Conservation (phyloP, 1,140 invertebrate species). For the Trachelipus rathkii region DNA sequence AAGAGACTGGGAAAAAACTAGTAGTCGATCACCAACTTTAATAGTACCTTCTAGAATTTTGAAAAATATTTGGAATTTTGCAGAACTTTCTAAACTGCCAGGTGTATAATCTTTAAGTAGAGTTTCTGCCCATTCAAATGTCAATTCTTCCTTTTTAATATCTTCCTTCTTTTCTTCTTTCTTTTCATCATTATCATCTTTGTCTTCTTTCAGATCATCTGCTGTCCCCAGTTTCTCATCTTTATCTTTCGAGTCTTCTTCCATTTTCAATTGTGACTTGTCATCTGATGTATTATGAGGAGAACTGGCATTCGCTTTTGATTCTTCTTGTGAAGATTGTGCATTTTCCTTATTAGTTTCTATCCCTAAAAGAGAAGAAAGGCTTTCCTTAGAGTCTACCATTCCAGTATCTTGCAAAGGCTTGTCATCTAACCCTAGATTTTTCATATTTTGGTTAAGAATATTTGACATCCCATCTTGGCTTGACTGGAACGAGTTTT, state of each 20-base stretch:
- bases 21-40: conserved; percentile 76
- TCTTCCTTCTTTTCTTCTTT: conserved; percentile 38
- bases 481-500: neutral
- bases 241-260: conserved; percentile 12
- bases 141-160: conserved; percentile 41
- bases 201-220: conserved; percentile 28
- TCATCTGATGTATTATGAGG: neutral
- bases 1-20: conserved; percentile 96
- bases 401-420: neutral
- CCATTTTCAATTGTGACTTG: neutral
- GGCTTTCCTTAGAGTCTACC: neutral
- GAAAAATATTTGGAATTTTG: conserved; percentile 93
- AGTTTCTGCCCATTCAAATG: conserved; percentile 65
- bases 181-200: conserved; percentile 23
- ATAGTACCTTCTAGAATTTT: conserved; percentile 87
- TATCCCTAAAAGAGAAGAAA: neutral
- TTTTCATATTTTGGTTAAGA: conserved; percentile 7
- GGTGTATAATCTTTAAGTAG: conserved; percentile 81
- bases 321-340: neutral
- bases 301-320: conserved; percentile 28
- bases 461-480: neutral
- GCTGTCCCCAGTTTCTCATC: neutral
- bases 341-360: neutral
- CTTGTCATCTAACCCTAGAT: neutral
- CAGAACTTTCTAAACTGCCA: conserved; percentile 85